Base-by-base conservation (phyloP, 1,140 invertebrate genomes). In the Cotesia typhae region DNA sequence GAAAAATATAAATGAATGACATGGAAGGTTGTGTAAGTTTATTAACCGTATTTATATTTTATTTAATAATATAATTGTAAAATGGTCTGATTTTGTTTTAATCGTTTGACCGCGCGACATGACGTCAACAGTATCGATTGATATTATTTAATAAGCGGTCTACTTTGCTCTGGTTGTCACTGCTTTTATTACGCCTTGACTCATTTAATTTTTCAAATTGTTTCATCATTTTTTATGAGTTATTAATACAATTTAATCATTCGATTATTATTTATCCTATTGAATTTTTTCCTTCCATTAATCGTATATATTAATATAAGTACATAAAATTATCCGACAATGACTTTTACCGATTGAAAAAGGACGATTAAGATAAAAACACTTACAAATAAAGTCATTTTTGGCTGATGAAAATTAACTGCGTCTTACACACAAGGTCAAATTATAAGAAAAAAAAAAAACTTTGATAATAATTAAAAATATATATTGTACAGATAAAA, bases 91-190 rank as follows among this genome's bases (percentile, higher is more conserved):
- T 57, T 57, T 57, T 17, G 4, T 57, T 7, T 47, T 47, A 47
- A 47, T 47, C 41, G 10, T 47, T 47, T 57, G 6, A 57, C 20
- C 53, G 53, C 53, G 4, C 53, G n/a, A 57, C n/a, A n/a, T 57
- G 53, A 57, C 53, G 53, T 57, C 53, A n/a, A n/a, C 20, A n/a
- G 3, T 57, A 57, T 57, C 53, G 53, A 57, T 57, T 57, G 5
- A 20, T 57, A 57, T 57, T 57, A 57, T 57, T 57, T 17, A 57
- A 57, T 57, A 57, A 57, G 4, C 41, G 7, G 41, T 47, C 3
- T 57, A 57, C 53, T 57, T 57, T 20, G n/a, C 53, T 57, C n/a
- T 57, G n/a, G 9, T 14, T 17, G 53, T 4, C 53, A 57, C 3
- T 4, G n/a, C 6, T 17, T 57, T 57, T 20, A 57, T 12, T 57